Evolutionary conservation across 1,140 invertebrate genomes (phyloP), one percentile per base, ranked within the genome.

Genomic region (Plutomurus gul): DNA sequence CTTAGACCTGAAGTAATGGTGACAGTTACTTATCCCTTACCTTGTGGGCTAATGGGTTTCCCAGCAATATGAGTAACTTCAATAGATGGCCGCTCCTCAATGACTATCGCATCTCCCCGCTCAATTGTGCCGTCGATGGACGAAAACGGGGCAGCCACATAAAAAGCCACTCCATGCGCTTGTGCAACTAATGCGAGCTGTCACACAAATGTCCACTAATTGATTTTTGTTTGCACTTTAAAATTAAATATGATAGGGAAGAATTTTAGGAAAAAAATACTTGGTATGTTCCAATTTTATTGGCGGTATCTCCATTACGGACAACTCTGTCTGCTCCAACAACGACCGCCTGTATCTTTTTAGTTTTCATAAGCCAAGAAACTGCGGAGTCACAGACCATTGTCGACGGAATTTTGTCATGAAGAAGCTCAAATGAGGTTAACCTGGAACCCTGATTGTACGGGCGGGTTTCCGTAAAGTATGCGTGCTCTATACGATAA

Each of bases 211-310:
- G n/a, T 37, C 10, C 5, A 43, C n/a, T 40, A 18, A 51, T 4
- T 27, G 40, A 22, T 25, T 20, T 18, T 27, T 4, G 6, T 30
- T 56, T 73, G 25, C 18, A 30, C n/a, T 18, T 18, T 6, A 16
- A 18, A 13, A 65, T 33, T n/a, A 65, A 43, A 13, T 43, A 13
- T 33, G 4, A 7, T 65, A n/a, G n/a, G n/a, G n/a, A n/a, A n/a
- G n/a, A n/a, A 43, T 43, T 8, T 43, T 27, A 81, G 37, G 7
- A 22, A 36, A 47, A n/a, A 33, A 30, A 82, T 86, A 92, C 90
- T 85, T 96, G 95, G 87, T 98, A 99, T 20, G 98, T 99, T 81
- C 98, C 98, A 86, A 99, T 98, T 92, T 99, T 99, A 86, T 99
- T 99, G 0, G 97, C 98, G 2, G 97, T 99, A 86, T 99, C 98